Base-by-base conservation (phyloP, 2,113 vertebrate species). In the Daubentonia madagascariensis region DNA sequence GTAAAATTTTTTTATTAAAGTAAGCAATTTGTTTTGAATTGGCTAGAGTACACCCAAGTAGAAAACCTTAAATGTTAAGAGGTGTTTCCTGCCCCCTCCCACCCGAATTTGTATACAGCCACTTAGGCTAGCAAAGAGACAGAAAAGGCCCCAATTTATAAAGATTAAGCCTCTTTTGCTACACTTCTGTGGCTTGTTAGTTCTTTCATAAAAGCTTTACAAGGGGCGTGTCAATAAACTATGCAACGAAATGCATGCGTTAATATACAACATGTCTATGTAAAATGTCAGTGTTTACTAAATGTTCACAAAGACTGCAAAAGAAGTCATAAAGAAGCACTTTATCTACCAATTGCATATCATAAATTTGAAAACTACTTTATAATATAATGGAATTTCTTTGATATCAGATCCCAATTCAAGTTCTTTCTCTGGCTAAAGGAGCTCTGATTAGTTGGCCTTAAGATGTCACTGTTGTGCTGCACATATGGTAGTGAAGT, bases 1-100 rank as follows among this genome's bases (percentile, higher is more conserved):
- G 98, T 99, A 99, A 99, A 98, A 98, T 97, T 96, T 98, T 75
- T 95, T 98, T 98, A 98, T 95, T 98, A 99, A 99, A 99, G 98
- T 97, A 98, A 99, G 98, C 98, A 97, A 97, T 99, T 98, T 98
- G 95, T 98, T 98, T 98, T 90, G 96, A 98, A 97, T 98, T 97
- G 98, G 95, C 84, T 99, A 99, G 98, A 98, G 98, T 99, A 98
- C 97, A 98, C 97, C 98, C 97, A 97, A 97, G 98, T 99, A 99
- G 98, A 99, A 99, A 99, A 99, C 96, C 23, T 96, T 97, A 98
- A 97, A 97, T 40, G 92, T 97, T 94, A 98, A 72, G 97, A 93
- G 98, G 79, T 95, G 97, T 98, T 98, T 88, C 97, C 97, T 88
- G 97, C 79, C 96, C 93, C 94, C 92, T 85, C 92, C 97, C 96